Evolutionary conservation across 2,797 vertebrate species (phyloP).

Genomic region (Rhincodon typus): DNA sequence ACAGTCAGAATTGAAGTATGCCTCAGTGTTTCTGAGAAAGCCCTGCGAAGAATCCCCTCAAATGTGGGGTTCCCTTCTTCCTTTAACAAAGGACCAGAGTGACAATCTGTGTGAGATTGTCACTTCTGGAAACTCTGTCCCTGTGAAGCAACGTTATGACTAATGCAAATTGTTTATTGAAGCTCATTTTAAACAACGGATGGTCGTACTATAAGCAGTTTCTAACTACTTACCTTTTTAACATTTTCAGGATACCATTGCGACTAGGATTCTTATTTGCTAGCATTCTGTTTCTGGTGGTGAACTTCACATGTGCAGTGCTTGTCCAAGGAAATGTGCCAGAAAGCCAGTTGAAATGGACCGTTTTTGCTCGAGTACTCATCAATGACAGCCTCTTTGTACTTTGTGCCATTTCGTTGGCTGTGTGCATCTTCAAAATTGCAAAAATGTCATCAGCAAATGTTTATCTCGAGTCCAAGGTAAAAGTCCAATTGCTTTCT

Average conservation of each 20-base stretch:
- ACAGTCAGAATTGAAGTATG: too few species aligned
- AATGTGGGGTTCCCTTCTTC: too few species aligned
- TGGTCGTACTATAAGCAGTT: background rate
- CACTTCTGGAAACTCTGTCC: too few species aligned
- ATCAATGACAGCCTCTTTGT: constrained; percentile 87
- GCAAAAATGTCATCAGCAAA: constrained; percentile 94
- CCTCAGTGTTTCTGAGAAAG: too few species aligned
- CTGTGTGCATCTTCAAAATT: constrained; percentile 82
- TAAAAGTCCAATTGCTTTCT: constrained; percentile 46
- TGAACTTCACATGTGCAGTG: constrained; percentile 83
- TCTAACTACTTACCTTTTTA: background rate
- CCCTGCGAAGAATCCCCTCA: too few species aligned
- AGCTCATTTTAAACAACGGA: too few species aligned
- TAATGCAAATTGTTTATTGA: background rate
- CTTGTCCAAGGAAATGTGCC: constrained; percentile 68
- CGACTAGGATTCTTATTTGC: constrained; percentile 74
- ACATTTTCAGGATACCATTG: constrained; percentile 65
- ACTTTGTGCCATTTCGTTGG: constrained; percentile 79
- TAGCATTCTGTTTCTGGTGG: constrained; percentile 76
- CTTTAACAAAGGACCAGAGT: too few species aligned
- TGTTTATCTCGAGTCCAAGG: constrained; percentile 95
- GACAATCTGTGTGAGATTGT: too few species aligned
- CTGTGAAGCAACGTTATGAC: background rate
- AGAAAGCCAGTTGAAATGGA: constrained; percentile 64
- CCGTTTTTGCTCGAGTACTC: constrained; percentile 72